A percentile compares a stretch with the other conserved stretches of the same genome.
Conservation (phyloP, 2,113 vertebrate genomes). For the Steatornis caripensis region DNA sequence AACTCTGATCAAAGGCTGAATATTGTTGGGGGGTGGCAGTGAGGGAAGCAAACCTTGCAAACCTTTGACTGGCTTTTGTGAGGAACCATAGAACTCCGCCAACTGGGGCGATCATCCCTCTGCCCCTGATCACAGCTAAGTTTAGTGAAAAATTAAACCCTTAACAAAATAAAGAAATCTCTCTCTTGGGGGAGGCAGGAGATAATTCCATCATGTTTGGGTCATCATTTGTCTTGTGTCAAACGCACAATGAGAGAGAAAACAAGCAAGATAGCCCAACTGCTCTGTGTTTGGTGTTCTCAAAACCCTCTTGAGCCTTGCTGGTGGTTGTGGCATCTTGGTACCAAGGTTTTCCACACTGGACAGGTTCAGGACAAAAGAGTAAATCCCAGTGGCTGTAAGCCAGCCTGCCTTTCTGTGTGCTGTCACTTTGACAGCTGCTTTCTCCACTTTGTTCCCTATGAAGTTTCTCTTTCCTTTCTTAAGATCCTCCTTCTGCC, state of each 20-base stretch:
- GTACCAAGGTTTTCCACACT: background rate
- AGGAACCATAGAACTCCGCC: background rate
- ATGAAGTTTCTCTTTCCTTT: background rate
- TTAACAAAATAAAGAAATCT: background rate
- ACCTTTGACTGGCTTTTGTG: background rate
- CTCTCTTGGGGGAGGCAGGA: background rate
- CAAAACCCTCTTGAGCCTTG: background rate
- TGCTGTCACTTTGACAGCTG: background rate
- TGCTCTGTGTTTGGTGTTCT: background rate
- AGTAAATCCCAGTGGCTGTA: background rate
- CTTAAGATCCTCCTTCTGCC: background rate
- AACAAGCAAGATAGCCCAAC: background rate
- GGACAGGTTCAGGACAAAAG: background rate
- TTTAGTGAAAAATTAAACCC: background rate
- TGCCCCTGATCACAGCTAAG: background rate
- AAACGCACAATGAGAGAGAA: background rate
- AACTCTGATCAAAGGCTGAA: background rate
- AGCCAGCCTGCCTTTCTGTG: background rate
- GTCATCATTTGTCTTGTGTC: background rate
- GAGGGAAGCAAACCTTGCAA: background rate
- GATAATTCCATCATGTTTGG: background rate
- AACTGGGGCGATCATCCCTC: background rate
- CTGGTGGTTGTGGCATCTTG: background rate
- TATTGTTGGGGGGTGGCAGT: background rate
- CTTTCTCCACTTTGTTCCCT: background rate